Percentiles rank a stretch among this genome's conserved stretches.
phyloP scores from a whole-genome alignment of 2,113 vertebrate genomes.

The Chloropsis cyanopogon region DNA sequence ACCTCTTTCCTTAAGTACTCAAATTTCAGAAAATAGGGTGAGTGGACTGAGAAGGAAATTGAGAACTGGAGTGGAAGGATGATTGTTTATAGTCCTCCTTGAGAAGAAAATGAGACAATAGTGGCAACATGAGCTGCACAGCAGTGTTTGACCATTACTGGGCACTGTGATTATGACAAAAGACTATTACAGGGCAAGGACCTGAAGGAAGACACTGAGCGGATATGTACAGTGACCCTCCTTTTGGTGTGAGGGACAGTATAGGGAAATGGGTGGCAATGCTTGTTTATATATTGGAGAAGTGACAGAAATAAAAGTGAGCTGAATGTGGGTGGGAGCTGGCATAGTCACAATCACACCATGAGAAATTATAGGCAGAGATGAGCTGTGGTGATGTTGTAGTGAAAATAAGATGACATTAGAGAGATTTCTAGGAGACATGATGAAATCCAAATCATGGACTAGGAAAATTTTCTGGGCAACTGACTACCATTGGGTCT shows the following conservation, averaged over 20 bases:
- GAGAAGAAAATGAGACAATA: neutral
- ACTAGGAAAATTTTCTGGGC: neutral
- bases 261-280: neutral
- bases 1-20: neutral
- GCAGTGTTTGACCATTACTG: neutral
- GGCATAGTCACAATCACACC: neutral
- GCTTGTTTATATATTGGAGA: neutral
- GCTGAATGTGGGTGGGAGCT: neutral
- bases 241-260: neutral
- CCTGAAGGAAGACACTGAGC: neutral
- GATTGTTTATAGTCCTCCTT: neutral
- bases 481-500: neutral
- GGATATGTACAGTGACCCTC: neutral
- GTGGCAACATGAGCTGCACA: neutral
- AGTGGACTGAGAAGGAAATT: neutral
- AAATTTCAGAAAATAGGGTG: neutral
- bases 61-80: neutral
- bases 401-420: neutral
- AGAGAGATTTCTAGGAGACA: neutral
- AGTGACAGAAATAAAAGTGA: conserved; percentile 13
- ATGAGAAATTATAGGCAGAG: neutral
- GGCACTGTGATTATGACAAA: neutral
- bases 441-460: neutral
- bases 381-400: neutral
- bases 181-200: neutral